Base-by-base conservation (phyloP, 2,888 invertebrate genomes). In the Ariolimax columbianus region DNA sequence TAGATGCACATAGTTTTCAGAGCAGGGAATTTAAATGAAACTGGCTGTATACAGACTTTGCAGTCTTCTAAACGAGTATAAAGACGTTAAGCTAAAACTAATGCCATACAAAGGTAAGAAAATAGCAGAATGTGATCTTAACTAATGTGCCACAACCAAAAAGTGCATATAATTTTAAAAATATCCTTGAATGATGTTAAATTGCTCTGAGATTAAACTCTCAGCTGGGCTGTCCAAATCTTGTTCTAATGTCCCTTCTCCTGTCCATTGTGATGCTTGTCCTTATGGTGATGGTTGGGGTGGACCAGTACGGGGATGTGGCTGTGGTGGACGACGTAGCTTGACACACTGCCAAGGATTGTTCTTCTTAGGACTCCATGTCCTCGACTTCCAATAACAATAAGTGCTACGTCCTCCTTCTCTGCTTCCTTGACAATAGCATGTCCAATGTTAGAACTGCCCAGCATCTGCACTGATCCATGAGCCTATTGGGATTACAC, bases 221-320 rank as follows among this genome's bases (percentile, higher is more conserved):
- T 30, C 33, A 33, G 30, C 23, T 66, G 11, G 26, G 14, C 1
- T 30, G 6, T 66, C 30, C 11, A 66, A 33, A 47, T 51, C 6
- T 19, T 11, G 33, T 51, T 33, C 33, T 51, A 75, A 51, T 83
- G 55, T 63, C 33, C 63, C 68, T 83, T 47, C 17, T 47, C 40
- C 0, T 55, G 47, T 47, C 17, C 66, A 63, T 66, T 33, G 11
- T 66, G 26, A 23, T 43, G 51, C 26, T 68, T 83, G 11, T 68
- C 77, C 47, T 83, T 55, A 63, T 82, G 82, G 47, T 77, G 75
- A 23, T 55, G 17, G 43, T 40, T 70, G 17, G 77, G 83, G 33
- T 77, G 75, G n/a, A 87, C 85, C n/a, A 87, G 87, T n/a, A 87
- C 87, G 0, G 87, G 87, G 36, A 87, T 85, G 33, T 77, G 70